These are phyloP conservation scores for Ciconia nigra DNA, from an alignment of 2,797 vertebrate genomes.

Conservation along the genomic window DNA sequence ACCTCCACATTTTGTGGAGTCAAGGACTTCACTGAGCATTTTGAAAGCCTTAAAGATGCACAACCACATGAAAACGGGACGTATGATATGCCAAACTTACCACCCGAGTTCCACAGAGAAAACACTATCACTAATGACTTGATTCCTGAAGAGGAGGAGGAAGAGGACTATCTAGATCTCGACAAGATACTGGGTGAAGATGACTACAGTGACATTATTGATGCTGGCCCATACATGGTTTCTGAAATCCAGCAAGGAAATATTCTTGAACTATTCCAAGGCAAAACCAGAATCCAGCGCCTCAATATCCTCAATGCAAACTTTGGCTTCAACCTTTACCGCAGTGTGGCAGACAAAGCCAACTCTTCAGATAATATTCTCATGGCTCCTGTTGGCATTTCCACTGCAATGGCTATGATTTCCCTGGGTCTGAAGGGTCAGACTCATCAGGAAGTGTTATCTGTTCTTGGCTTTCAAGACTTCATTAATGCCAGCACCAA, in stretches of 20 bases:
- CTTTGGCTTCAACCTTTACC: conserved; percentile 92
- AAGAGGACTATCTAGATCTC: conserved; percentile 92
- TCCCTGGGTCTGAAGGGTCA: conserved; percentile 82
- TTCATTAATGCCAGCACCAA: conserved; percentile 92
- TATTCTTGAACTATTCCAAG: conserved; percentile 87
- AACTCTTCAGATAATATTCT: conserved; percentile 88
- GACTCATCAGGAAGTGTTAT: conserved; percentile 84
- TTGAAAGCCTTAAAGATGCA: conserved; percentile 54
- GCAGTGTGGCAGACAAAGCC: conserved; percentile 81
- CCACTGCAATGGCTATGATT: conserved; percentile 94
- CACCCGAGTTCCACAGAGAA: conserved; percentile 86
- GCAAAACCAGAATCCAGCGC: conserved; percentile 90
- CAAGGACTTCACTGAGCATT: conserved; percentile 80
- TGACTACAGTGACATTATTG: conserved; percentile 84
- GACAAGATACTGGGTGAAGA: conserved; percentile 84
- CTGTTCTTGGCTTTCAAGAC: conserved; percentile 84
- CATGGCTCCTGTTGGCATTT: conserved; percentile 93
- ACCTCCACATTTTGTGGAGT: conserved; percentile 74
- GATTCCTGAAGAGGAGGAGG: conserved; percentile 86
- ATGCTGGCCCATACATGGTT: conserved; percentile 80
- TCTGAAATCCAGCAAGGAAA: conserved; percentile 81
- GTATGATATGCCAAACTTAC: conserved; percentile 64
- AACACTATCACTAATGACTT: conserved; percentile 94
- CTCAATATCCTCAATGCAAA: conserved; percentile 88
- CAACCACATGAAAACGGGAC: conserved; percentile 12